These are phyloP conservation scores for Triplophysa rosa DNA, from an alignment of 2,113 vertebrate species.

Conservation along the genomic window DNA sequence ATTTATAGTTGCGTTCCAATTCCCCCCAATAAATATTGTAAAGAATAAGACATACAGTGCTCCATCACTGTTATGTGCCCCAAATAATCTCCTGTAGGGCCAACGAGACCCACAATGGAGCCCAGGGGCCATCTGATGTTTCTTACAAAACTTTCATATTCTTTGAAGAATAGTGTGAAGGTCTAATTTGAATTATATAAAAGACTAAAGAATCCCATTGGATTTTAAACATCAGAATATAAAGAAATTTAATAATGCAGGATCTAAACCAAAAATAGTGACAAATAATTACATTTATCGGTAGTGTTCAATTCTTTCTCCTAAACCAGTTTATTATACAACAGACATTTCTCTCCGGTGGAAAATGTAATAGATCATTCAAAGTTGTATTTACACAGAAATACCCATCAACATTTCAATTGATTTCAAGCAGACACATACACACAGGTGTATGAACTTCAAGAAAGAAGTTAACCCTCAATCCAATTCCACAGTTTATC, in stretches of 20 bases:
- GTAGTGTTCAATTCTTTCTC: background rate
- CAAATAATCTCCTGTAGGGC: background rate
- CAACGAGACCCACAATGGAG: background rate
- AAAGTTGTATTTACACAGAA: background rate
- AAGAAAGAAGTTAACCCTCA: background rate
- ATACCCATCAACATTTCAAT: background rate
- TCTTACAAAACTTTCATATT: background rate
- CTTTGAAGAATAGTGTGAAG: background rate
- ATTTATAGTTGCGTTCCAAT: background rate
- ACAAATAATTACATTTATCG: background rate
- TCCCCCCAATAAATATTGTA: background rate
- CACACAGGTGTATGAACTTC: background rate
- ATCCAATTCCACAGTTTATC: background rate
- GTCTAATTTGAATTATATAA: background rate
- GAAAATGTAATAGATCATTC: background rate
- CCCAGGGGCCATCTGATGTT: background rate
- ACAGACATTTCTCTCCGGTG: background rate
- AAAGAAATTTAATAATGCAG: constrained; percentile 61
- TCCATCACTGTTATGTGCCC: background rate
- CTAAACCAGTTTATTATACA: background rate
- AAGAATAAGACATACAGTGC: background rate
- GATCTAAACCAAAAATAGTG: constrained; percentile 38
- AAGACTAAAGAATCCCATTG: constrained; percentile 25
- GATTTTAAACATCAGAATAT: constrained; percentile 32
- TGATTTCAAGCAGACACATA: background rate